phyloP scores from a whole-genome alignment of 2,888 invertebrate species.

The Uloborus plumipes region DNA sequence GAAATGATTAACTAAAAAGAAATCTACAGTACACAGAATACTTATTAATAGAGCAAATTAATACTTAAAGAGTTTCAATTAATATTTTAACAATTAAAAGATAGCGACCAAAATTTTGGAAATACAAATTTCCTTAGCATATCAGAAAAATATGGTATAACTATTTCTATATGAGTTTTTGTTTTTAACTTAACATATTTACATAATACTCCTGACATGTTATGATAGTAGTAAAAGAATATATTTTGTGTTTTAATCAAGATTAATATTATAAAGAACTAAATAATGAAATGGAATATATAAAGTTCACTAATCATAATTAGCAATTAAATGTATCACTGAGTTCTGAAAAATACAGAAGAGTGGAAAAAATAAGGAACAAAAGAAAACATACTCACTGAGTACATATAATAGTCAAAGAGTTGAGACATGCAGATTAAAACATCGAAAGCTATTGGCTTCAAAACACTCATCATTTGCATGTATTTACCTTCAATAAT shows the following conservation, averaged over 20 bases:
- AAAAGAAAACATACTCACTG: constrained; percentile 74
- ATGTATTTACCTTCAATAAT: constrained; percentile 82
- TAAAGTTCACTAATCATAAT: not conserved
- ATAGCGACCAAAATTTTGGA: no score
- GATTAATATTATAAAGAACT: not conserved
- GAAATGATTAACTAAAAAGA: no score
- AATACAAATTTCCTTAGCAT: no score
- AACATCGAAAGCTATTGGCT: constrained; percentile 91
- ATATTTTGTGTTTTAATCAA: not conserved
- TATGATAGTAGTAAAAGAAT: no score
- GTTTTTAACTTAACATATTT: no score
- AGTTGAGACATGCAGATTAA: constrained; percentile 91
- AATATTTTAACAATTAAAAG: no score
- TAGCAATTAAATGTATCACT: no score
- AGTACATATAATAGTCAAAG: constrained; percentile 92
- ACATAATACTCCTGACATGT: no score
- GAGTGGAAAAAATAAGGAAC: no score
- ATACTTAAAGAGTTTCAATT: not conserved
- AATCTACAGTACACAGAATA: not conserved
- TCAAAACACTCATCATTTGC: constrained; percentile 90
- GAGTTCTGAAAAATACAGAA: not conserved
- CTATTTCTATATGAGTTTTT: not conserved
- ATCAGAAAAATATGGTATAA: not conserved
- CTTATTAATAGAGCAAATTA: not conserved
- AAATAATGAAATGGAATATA: not conserved